Base-by-base conservation (phyloP, 2,113 vertebrate species). In the Thamnaconus septentrionalis region DNA sequence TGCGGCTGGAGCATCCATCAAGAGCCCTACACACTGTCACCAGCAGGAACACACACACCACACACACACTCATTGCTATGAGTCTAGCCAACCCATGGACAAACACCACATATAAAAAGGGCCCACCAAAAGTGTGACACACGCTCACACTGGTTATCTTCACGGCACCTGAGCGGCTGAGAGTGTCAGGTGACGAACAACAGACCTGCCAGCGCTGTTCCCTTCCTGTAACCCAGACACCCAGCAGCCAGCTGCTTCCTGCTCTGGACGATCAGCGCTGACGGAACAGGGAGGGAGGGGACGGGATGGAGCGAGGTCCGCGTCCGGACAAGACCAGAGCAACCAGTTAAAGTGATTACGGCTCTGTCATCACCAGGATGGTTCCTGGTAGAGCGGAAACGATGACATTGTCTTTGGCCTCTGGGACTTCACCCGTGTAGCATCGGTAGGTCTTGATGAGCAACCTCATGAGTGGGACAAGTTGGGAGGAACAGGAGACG, bases 221-320 rank as follows among this genome's bases (percentile, higher is more conserved):
- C 53, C 42, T 54, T 40, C 9, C 57, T 56, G 41, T 73, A 72
- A 77, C 70, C 74, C 57, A 71, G 56, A 44, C 48, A 2, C 75
- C 78, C 62, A 67, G 53, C 18, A 4, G 54, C 55, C 82, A 87
- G 85, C 79, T 86, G 84, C 75, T 77, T 85, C 69, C 63, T 79
- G 59, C 48, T 75, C 61, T 41, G 57, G 68, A 69, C 31, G 71
- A 46, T 46, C 45, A 46, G 8, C 5, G 45, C 47, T 9, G 5
- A 4, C 47, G 5, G 47, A 48, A 64, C 71, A 67, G 39, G 18
- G 18, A 31, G 18, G 18, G 18, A 31, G 18, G 18, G 2, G 18
- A 31, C 18, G 18, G 18, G 18, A 31, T 31, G 18, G 18, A 31
- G 44, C 44, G 7, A 45, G 44, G 44, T 6, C 44, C 44, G 5